Base-by-base conservation (phyloP, 1,140 invertebrate genomes). In the Drosophila yakuba region DNA sequence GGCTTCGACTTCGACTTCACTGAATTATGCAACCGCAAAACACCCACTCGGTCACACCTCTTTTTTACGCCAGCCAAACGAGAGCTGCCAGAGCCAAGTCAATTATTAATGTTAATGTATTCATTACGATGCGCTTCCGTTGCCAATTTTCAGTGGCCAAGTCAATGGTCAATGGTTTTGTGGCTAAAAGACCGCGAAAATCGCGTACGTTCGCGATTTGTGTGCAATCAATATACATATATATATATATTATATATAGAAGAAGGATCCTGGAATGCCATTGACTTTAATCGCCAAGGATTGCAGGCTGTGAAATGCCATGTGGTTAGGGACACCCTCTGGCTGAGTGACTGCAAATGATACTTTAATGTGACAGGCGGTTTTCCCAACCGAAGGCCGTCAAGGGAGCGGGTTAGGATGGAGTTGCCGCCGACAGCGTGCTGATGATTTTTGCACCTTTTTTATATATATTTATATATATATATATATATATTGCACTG, bases 41-140 rank as follows among this genome's bases (percentile, higher is more conserved):
- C 25, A 20, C 52, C 36, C 52, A 43, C 17, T 17, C 17, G 17
- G 17, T 17, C 17, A 17, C 17, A 17, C 20, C 20, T 20, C 55
- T 62, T 32, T 32, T 32, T 32, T 32, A 2, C 7, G 28, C 28
- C 28, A 8, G 28, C 12, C 36, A 43, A 15, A n/a, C 41, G 14
- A 8, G 2, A 43, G 41, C 41, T 32, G 7, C 17, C 23, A 44
- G 44, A 60, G 48, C 63, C 56, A 59, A 59, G 50, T 54, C 74
- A 78, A 80, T 90, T 90, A 90, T 90, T 61, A 78, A 90, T 90
- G 86, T 76, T 90, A 90, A 90, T 90, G 61, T 88, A 84, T 90
- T 86, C 86, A 90, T 86, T 90, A 82, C 78, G 89, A 62, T 20
- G 72, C 71, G 39, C 32, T 7, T 11, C 47, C 39, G 23, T 32